Percentiles rank a stretch among this genome's conserved stretches.
These are phyloP conservation scores for Typhlomys cinereus DNA, from an alignment of 2,113 vertebrate genomes.

Conservation along the genomic window DNA sequence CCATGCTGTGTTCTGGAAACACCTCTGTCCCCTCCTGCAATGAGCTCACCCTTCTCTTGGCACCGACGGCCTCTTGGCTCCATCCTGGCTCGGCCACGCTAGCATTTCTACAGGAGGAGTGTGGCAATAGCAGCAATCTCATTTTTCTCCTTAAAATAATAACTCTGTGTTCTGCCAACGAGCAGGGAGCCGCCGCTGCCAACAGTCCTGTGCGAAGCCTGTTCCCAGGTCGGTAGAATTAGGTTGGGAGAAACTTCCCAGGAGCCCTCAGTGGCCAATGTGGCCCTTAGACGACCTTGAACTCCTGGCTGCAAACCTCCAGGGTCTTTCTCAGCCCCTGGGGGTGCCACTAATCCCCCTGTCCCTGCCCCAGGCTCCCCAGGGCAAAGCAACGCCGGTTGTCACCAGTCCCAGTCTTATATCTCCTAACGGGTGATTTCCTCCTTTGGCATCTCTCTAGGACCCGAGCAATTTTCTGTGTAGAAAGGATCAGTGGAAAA, in stretches of 20 bases:
- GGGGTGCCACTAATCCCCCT: neutral
- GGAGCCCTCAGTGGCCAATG: neutral
- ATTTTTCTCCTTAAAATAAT: constrained; percentile 84
- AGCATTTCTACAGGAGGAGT: constrained; percentile 78
- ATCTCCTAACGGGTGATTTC: neutral
- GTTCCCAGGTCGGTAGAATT: constrained; percentile 46
- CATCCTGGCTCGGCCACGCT: constrained; percentile 72
- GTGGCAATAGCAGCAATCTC: constrained; percentile 78
- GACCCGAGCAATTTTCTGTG: neutral
- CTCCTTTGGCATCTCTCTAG: neutral
- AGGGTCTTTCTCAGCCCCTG: neutral
- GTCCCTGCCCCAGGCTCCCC: neutral
- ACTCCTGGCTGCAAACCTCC: neutral
- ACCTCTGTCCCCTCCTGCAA: constrained; percentile 49
- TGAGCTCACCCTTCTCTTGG: constrained; percentile 83
- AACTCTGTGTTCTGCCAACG: constrained; percentile 67
- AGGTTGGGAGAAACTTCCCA: neutral
- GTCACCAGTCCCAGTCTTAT: neutral
- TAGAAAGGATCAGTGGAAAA: constrained; percentile 60
- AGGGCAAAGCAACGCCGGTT: neutral
- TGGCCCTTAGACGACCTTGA: neutral
- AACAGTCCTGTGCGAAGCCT: constrained; percentile 58
- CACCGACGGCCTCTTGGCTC: constrained; percentile 32
- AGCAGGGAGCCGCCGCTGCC: constrained; percentile 56
- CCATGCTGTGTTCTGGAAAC: constrained; percentile 72